Conservation (phyloP, 2,888 invertebrate genomes). For the Patella pellucida region DNA sequence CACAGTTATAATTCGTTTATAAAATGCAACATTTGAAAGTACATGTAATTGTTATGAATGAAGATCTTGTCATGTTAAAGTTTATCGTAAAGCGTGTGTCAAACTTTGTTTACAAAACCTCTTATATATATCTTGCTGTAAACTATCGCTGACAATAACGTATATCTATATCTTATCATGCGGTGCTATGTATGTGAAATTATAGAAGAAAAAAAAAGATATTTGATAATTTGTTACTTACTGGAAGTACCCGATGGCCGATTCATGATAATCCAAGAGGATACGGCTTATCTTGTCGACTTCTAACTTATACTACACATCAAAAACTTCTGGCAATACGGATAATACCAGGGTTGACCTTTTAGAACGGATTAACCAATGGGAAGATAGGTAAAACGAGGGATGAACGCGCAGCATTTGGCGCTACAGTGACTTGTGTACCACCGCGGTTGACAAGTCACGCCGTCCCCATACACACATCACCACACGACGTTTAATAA, state of each 20-base stretch:
- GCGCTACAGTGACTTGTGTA: constrained; percentile 15
- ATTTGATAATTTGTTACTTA: constrained; percentile 40
- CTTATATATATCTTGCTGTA: no score
- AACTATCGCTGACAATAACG: no score
- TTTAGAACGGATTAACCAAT: constrained; percentile 15
- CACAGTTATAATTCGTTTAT: no score
- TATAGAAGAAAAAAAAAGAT: not conserved
- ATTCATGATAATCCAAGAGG: constrained; percentile 40
- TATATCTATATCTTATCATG: no score
- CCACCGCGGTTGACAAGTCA: constrained; percentile 21
- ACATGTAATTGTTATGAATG: no score
- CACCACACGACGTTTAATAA: not conserved
- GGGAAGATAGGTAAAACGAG: not conserved
- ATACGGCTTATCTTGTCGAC: constrained; percentile 8
- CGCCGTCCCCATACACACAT: constrained; percentile 6
- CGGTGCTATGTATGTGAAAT: no score
- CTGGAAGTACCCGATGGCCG: constrained; percentile 50
- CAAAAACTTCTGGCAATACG: constrained; percentile 11
- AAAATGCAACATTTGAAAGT: no score
- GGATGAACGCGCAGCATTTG: constrained; percentile 19
- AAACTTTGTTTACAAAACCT: no score
- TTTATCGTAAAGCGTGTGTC: no score
- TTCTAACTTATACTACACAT: constrained; percentile 9
- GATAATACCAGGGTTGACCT: constrained; percentile 10
- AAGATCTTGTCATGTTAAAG: no score